Base-by-base conservation (phyloP, 1,140 invertebrate genomes). In the Pomacea maculata region DNA sequence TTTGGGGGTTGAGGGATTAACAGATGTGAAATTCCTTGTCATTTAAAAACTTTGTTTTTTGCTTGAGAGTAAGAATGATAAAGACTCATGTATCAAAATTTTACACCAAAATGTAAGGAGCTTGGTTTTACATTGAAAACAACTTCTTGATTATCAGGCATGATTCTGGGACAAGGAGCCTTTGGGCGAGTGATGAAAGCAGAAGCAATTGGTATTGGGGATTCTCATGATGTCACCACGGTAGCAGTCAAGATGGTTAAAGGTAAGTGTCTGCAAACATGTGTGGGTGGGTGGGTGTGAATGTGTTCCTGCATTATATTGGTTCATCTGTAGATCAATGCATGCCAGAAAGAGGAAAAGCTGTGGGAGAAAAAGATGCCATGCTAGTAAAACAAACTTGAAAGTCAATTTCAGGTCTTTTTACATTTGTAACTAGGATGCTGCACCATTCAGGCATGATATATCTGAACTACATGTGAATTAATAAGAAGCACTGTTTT, bases 241-340 rank as follows among this genome's bases (percentile, higher is more conserved):
- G 98, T 99, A 0, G 98, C 98, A 70, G 97, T 99, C 0, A 99
- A 99, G 92, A 99, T 99, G 96, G 94, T 99, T 14, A 99, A 99
- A 95, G 95, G 96, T 97, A 91, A 80, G 84, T 14, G 21, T 80
- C 14, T 81, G 14, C 19, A 12, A 64, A 15, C 12, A 34, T 75
- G 67, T 70, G 21, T 70, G 67, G 0, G 21, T 70, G 67, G 10
- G 21, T 70, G 67, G 1, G 67, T 70, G 67, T 70, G 67, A 15
- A 21, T 70, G 67, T n/a, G 21, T 70, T 17, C 57, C 11, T 14
- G 15, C 11, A 17, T 61, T 61, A 2, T 6, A 61, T 61, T 2
- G 34, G 57, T 61, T 61, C 57, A 61, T 1, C 11, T 61, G 57
- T 61, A 8, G 4, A 17, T 14, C 15, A 17, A 45, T 1, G 67